Evolutionary conservation across 2,113 vertebrate species (phyloP).

Genomic region (Notiomystis cincta): DNA sequence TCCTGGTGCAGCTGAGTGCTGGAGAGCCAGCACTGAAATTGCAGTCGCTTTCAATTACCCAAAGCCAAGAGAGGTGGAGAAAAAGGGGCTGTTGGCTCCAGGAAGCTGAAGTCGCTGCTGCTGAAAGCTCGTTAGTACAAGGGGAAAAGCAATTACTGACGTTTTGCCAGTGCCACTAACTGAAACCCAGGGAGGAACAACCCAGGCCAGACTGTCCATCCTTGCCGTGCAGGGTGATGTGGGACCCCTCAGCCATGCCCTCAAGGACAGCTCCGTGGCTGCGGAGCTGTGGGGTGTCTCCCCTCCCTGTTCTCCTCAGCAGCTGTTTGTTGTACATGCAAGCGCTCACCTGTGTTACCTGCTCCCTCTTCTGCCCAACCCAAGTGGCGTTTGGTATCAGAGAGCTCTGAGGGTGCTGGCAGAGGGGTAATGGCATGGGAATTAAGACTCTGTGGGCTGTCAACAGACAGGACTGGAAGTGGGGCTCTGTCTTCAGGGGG

Average conservation of each 20-base stretch:
- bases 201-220: not conserved
- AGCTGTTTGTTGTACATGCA: fast-evolving
- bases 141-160: slow-evolving; percentile 71
- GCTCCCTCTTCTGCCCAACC: not conserved
- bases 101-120: slow-evolving; percentile 69
- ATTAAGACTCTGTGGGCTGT: fast-evolving
- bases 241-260: not conserved
- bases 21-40: slow-evolving; percentile 68
- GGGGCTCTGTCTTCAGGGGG: not conserved
- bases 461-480: fast-evolving
- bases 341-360: not conserved
- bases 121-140: slow-evolving; percentile 75
- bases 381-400: fast-evolving
- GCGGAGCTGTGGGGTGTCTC: not conserved
- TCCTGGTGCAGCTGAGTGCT: slow-evolving; percentile 65
- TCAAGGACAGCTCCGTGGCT: not conserved
- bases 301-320: not conserved
- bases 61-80: slow-evolving; percentile 61
- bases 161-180: slow-evolving; percentile 39
- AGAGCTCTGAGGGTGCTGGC: not conserved
- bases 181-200: not conserved
- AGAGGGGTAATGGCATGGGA: fast-evolving
- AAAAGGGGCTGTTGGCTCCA: slow-evolving; percentile 69
- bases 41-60: slow-evolving; percentile 77
- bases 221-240: not conserved